phyloP scores from a whole-genome alignment of 92 coral and sea anemone genomes.

The Galaxea fascicularis region DNA sequence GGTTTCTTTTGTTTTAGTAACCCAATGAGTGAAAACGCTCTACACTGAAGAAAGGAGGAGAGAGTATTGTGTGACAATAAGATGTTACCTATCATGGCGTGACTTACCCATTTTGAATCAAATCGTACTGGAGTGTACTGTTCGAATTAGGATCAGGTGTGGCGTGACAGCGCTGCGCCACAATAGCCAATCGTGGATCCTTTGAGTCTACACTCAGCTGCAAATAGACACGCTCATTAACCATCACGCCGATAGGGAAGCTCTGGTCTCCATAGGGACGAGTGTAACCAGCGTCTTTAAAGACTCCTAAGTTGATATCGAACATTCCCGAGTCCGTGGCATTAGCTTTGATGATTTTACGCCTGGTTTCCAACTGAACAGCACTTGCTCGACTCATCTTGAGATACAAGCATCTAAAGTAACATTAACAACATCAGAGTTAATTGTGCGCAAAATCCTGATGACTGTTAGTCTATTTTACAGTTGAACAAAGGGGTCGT shows the following conservation, averaged over 20 bases:
- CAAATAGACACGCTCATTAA: conserved; percentile 70
- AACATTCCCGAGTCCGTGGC: conserved; percentile 78
- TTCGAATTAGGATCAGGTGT: conserved; percentile 87
- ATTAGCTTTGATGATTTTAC: conserved; percentile 73
- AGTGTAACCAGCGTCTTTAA: conserved; percentile 64
- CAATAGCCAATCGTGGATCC: conserved; percentile 78
- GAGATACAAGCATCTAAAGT: conserved; percentile 72
- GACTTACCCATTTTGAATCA: conserved; percentile 79
- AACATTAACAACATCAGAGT: background rate
- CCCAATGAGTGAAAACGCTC: too few species aligned
- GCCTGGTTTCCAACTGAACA: conserved; percentile 67
- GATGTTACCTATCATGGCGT: background rate
- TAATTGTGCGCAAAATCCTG: too few species aligned
- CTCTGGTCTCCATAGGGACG: conserved; percentile 80
- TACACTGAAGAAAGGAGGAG: too few species aligned
- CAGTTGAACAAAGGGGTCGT: too few species aligned
- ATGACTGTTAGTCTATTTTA: too few species aligned
- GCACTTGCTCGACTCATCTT: conserved; percentile 73
- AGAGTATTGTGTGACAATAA: too few species aligned
- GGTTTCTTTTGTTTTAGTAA: too few species aligned
- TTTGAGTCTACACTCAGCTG: conserved; percentile 75
- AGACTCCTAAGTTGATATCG: conserved; percentile 74
- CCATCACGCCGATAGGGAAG: conserved; percentile 84
- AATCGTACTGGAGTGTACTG: conserved; percentile 75
- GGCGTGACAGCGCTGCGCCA: conserved; percentile 88